Evolutionary conservation across 2,797 vertebrate species (phyloP).

Genomic region (Gymnothorax reevesii): DNA sequence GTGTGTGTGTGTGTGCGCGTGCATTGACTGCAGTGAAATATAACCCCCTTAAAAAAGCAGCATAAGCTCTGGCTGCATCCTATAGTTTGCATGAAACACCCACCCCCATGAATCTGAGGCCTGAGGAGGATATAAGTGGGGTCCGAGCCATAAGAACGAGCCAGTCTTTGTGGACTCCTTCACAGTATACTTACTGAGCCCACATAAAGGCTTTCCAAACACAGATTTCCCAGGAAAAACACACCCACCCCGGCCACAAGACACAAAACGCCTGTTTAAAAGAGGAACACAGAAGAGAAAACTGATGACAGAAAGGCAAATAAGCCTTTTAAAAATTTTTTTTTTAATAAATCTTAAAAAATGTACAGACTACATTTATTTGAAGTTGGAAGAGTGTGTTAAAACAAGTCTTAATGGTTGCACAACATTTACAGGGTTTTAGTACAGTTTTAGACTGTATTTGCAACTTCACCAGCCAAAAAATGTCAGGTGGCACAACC

Average conservation of each 20-base stretch:
- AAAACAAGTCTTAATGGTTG: too few species aligned
- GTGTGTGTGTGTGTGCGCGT: too few species aligned
- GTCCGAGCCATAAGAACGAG: background rate
- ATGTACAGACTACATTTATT: too few species aligned
- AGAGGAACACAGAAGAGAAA: conserved; percentile 18
- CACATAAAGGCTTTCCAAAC: background rate
- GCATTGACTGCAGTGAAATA: too few species aligned
- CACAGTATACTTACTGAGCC: background rate
- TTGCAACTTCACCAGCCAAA: too few species aligned
- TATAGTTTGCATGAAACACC: background rate
- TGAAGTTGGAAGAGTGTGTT: too few species aligned
- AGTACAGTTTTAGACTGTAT: too few species aligned
- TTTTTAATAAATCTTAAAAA: too few species aligned
- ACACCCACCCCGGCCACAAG: conserved; percentile 18
- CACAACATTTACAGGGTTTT: too few species aligned
- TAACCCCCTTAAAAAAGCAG: too few species aligned
- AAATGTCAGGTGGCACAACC: too few species aligned
- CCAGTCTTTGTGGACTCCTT: conserved; percentile 1
- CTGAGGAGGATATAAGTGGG: background rate
- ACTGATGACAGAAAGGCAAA: conserved; percentile 7
- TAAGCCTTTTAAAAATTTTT: too few species aligned
- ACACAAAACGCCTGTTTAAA: conserved; percentile 4
- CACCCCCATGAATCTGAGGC: background rate
- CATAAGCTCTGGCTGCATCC: background rate
- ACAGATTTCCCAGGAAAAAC: conserved; percentile 11